These are phyloP conservation scores for Pyrocoelia pectoralis DNA, from an alignment of 2,888 invertebrate species.

Conservation along the genomic window DNA sequence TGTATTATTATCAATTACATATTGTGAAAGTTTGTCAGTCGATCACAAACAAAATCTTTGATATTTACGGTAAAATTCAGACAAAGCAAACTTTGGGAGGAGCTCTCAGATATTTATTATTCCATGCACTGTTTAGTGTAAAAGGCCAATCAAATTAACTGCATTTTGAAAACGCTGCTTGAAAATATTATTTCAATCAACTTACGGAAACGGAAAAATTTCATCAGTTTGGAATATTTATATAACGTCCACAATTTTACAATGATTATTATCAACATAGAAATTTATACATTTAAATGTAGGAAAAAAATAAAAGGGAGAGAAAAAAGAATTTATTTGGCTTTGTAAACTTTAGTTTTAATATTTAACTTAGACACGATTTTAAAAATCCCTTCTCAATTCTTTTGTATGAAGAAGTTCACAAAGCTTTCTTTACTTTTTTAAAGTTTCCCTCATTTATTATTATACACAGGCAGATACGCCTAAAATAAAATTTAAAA, in stretches of 20 bases:
- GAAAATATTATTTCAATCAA: no score
- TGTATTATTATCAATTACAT: no score
- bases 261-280: not conserved
- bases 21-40: no score
- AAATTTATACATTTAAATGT: not conserved
- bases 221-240: no score
- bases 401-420: conserved; percentile 7
- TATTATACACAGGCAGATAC: conserved; percentile 1
- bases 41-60: no score
- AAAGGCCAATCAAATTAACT: no score
- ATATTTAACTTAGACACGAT: conserved; percentile 9
- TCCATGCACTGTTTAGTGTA: no score
- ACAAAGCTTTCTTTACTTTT: conserved; percentile 5
- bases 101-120: no score
- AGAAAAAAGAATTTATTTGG: conserved; percentile 2
- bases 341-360: conserved; percentile 4
- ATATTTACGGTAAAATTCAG: no score
- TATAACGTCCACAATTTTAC: not conserved
- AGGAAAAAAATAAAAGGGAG: not conserved
- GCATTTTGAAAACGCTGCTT: no score
- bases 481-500: conserved; percentile 1
- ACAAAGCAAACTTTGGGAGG: no score
- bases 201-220: no score
- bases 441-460: conserved; percentile 2
- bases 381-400: conserved; percentile 4